phyloP scores from a whole-genome alignment of 2,797 vertebrate genomes.

The Sitta carolinensis region DNA sequence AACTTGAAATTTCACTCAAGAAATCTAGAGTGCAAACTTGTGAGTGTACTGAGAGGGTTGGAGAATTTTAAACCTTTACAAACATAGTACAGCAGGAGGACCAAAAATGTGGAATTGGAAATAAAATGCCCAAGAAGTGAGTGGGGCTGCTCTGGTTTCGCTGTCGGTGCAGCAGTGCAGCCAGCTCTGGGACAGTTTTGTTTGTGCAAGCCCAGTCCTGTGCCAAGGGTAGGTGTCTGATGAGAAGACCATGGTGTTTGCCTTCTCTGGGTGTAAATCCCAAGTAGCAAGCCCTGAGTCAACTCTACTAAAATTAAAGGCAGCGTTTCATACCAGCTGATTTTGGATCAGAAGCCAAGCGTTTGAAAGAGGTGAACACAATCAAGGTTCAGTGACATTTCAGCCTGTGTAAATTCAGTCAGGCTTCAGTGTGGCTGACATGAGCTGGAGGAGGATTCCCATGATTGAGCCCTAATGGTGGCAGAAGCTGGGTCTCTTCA shows the following conservation, averaged over 20 bases:
- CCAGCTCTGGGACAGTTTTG: background rate
- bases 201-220: background rate
- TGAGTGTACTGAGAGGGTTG: background rate
- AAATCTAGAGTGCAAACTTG: background rate
- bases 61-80: background rate
- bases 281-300: background rate
- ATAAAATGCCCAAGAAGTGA: background rate
- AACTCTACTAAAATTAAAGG: background rate
- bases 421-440: background rate
- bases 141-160: background rate
- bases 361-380: background rate
- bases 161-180: background rate
- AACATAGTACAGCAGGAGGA: background rate
- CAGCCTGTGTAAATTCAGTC: background rate
- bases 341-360: background rate
- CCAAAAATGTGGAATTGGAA: background rate
- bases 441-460: background rate
- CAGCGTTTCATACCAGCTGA: background rate
- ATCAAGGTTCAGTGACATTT: background rate
- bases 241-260: background rate
- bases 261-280: background rate
- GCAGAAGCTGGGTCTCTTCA: background rate
- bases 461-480: too few species aligned
- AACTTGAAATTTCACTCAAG: background rate
- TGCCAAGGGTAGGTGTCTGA: background rate